phyloP scores from a whole-genome alignment of 2,113 vertebrate genomes.

The Alligator mississippiensis region DNA sequence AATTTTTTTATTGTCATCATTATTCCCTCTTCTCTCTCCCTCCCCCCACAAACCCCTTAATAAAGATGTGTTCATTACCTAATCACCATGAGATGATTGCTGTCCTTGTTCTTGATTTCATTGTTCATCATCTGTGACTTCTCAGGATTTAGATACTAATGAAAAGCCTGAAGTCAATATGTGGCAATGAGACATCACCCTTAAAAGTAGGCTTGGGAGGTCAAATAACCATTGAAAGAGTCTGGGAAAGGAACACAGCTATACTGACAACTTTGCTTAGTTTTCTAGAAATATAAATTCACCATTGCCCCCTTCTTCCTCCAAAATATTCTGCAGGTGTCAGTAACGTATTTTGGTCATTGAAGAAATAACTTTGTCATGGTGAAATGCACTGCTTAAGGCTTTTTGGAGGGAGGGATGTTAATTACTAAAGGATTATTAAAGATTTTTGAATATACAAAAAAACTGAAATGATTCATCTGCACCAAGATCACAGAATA shows the following conservation, averaged over 20 bases:
- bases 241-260: neutral
- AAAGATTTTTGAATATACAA: neutral
- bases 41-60: no score
- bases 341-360: slow-evolving; percentile 45
- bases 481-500: neutral
- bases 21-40: no score
- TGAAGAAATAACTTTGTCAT: neutral
- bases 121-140: neutral
- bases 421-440: neutral
- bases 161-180: neutral
- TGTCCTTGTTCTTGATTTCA: neutral
- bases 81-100: no score
- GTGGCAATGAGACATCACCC: neutral
- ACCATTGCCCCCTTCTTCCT: neutral
- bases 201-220: neutral
- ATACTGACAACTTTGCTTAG: neutral
- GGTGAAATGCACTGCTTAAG: neutral
- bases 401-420: neutral
- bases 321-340: neutral
- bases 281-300: slow-evolving; percentile 24
- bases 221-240: neutral
- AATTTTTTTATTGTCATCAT: neutral
- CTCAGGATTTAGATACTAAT: neutral
- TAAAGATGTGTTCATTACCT: no score
- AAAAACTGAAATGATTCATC: neutral